Conservation (phyloP, 2,113 vertebrate genomes). For the Sclerurus mexicanus region DNA sequence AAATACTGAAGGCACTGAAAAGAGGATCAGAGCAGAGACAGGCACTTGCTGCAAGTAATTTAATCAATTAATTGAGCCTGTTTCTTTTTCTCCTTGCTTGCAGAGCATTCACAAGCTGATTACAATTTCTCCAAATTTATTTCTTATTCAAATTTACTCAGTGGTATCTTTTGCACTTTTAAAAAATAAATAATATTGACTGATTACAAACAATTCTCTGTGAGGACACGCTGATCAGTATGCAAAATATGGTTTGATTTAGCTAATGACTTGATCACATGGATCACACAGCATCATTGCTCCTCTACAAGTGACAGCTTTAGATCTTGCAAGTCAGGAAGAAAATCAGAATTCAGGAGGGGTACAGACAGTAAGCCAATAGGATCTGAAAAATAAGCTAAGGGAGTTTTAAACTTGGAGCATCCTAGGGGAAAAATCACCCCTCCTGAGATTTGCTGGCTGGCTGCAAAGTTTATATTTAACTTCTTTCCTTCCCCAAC, state of each 20-base stretch:
- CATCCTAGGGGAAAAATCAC: not conserved
- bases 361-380: not conserved
- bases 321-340: not conserved
- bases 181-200: conserved; percentile 54
- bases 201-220: conserved; percentile 8
- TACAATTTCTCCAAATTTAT: conserved; percentile 25
- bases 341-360: not conserved
- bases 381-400: not conserved
- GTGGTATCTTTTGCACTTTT: not conserved
- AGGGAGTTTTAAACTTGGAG: not conserved
- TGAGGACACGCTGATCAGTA: not conserved
- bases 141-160: conserved; percentile 47
- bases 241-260: conserved; percentile 30
- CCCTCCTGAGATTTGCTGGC: not conserved
- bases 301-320: not conserved
- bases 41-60: conserved; percentile 9
- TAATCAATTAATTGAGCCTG: conserved; percentile 7
- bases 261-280: conserved; percentile 1
- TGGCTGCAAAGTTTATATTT: not conserved
- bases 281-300: not conserved
- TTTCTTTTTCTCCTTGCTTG: conserved; percentile 23
- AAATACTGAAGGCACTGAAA: not conserved
- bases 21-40: not conserved
- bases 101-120: conserved; percentile 17
- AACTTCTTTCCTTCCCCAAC: not conserved